Base-by-base conservation (phyloP, 2,113 vertebrate genomes). In the Gymnarchus niloticus region DNA sequence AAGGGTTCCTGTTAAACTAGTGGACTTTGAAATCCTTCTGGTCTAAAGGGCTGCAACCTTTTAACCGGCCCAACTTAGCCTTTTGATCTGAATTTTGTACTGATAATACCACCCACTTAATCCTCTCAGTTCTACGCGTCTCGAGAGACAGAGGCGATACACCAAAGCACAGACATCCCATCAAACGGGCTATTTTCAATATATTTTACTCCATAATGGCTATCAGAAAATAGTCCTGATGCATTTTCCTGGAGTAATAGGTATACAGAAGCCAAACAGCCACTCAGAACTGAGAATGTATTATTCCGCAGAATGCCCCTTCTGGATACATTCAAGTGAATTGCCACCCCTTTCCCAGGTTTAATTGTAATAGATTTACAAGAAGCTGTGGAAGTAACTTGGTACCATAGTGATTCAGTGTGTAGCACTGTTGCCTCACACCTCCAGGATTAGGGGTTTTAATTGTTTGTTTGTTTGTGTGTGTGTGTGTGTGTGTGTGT, bases 11-110 rank as follows among this genome's bases (percentile, higher is more conserved):
- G 91, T 94, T 91, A 89, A 88, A 90, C 90, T 88, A 87, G 59
- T 86, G 92, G 90, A 23, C 91, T 94, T 93, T 94, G 91, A 94
- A 93, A 94, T 90, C 85, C 85, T 87, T 89, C 86, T 85, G 80
- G 89, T 91, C 90, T 91, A 85, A 88, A 86, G 89, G 83, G 91
- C 81, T 86, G 80, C 88, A 93, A 89, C 88, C 88, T 88, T 89
- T 88, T 86, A 86, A 81, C 89, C 88, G 90, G 85, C 87, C 89
- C 90, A 93, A 85, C 91, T 91, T 90, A 69, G 14, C 28, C 91
- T 93, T 94, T 92, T 91, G 87, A 94, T 91, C 87, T 90, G 61
- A 57, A 86, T 90, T 90, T 91, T 91, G 89, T 85, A 85, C 87
- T 87, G 90, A 52, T 88, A 90, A 52, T 83, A 69, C 25, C 86